Conservation (phyloP, 2,797 vertebrate species). For the Danio tinwini region DNA sequence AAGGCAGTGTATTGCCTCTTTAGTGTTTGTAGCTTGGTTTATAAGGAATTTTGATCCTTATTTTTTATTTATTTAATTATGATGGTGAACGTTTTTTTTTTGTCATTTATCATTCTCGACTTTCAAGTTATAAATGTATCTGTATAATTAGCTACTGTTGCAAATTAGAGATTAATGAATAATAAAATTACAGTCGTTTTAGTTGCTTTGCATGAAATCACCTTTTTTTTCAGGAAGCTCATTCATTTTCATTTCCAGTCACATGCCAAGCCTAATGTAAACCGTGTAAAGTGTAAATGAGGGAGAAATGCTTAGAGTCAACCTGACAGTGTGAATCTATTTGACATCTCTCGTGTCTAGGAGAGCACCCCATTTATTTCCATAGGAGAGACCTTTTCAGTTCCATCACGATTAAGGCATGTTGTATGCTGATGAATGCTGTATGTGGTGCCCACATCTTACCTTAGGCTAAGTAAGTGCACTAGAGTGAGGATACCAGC, state of each 20-base stretch:
- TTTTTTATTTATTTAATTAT: neutral
- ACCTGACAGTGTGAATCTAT: slow-evolving; percentile 38
- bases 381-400: neutral
- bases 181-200: neutral
- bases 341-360: slow-evolving; percentile 19
- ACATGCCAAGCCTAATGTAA: neutral
- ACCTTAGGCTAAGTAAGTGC: slow-evolving; percentile 41
- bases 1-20: neutral
- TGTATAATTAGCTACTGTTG: neutral
- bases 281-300: slow-evolving; percentile 19
- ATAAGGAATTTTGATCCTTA: neutral
- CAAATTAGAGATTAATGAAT: neutral
- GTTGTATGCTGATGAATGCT: slow-evolving; percentile 27
- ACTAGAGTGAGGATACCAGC: slow-evolving; percentile 45
- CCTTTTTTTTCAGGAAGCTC: too few species aligned
- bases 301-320: slow-evolving; percentile 1
- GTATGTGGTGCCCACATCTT: slow-evolving; percentile 11
- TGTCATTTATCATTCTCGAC: neutral
- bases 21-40: neutral
- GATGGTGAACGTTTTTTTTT: neutral
- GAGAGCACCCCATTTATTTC: slow-evolving; percentile 18
- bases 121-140: neutral
- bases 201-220: neutral
- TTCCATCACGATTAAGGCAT: neutral
- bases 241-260: neutral